Base-by-base conservation (phyloP, 2,888 invertebrate genomes). In the Hyposoter didymator region DNA sequence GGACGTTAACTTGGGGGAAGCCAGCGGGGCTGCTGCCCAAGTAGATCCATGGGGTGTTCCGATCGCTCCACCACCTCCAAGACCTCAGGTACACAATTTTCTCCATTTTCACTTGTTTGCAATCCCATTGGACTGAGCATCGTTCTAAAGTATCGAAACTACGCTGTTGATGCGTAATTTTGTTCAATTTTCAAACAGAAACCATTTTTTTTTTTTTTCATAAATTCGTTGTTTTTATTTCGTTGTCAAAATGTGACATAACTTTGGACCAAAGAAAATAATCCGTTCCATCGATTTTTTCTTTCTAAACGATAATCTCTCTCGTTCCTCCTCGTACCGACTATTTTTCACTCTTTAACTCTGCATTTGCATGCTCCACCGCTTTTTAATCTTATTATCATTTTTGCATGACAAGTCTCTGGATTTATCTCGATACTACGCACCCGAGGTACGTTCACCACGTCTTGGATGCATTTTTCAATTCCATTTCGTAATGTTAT, bases 11-110 rank as follows among this genome's bases (percentile, higher is more conserved):
- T 95, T 98, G 91, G 96, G 96, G 7, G 95, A 95, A 86, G 94
- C 95, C n/a, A 95, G 95, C 88, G 95, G 95, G 88, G 94, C 95
- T 19, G 94, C 94, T 87, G 94, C 94, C 87, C 94, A 93, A 84
- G 94, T 92, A 85, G 97, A 98, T 95, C 97, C 97, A 4, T 98
- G 98, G 98, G 97, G 96, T 43, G 94, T 96, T 91, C 95, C 96
- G 8, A 90, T 93, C 73, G 93, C 95, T 66, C 95, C 96, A 39
- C 95, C 95, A 28, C 94, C 93, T 0, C 94, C 94, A 17, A 94
- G 94, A 94, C 95, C 96, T 85, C 96, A 96, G 95, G 96, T 96
- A 93, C 22, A 22, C 10, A 8, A 28, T 89, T 78, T 32, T 70
- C 22, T 45, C 22, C 67, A 78, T 17, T 52, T 73, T 28, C 59